phyloP scores from a whole-genome alignment of 2,888 invertebrate genomes.

The Melangyna quadrimaculata region DNA sequence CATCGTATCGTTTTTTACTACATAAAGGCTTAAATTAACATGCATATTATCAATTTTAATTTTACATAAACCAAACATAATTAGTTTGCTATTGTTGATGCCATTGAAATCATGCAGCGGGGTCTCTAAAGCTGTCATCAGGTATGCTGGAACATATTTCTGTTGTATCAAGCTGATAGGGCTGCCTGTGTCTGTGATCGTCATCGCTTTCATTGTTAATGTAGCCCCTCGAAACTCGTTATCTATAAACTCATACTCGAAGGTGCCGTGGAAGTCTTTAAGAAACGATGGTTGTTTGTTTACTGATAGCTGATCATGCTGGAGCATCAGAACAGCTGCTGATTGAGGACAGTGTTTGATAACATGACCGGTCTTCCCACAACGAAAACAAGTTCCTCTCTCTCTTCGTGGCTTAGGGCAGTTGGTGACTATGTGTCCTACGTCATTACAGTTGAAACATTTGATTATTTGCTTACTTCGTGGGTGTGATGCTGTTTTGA shows the following conservation, averaged over 20 bases:
- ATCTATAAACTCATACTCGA: no score
- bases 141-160: constrained; percentile 16
- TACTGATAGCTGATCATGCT: no score
- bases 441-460: constrained; percentile 30
- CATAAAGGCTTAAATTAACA: constrained; percentile 1
- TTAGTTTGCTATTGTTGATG: constrained; percentile 18
- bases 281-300: no score
- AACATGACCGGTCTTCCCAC: no score
- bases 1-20: constrained; percentile 27
- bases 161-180: constrained; percentile 32
- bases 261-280: no score
- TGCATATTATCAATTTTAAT: constrained; percentile 4
- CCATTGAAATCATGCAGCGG: neutral
- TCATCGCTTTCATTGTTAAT: constrained; percentile 16
- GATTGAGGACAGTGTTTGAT: no score
- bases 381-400: no score
- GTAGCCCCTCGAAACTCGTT: no score
- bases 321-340: no score
- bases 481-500: neutral
- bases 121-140: constrained; percentile 23
- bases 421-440: constrained; percentile 12
- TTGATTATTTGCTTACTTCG: neutral
- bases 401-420: constrained; percentile 27
- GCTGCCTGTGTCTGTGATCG: no score
- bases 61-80: constrained; percentile 18